Conservation (phyloP, 2,888 invertebrate species). For the Plagodis pulveraria region DNA sequence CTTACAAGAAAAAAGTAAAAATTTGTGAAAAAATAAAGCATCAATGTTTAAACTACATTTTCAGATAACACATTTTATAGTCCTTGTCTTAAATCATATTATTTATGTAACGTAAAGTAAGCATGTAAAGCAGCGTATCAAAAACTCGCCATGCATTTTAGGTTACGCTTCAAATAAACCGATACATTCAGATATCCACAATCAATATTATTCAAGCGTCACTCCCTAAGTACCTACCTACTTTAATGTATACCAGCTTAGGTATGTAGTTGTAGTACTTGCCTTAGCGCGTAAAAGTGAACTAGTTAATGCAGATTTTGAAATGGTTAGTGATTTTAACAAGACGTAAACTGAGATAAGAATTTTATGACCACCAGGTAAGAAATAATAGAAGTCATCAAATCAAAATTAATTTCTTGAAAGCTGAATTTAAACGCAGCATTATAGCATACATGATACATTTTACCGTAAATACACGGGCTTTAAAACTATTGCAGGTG, state of each 20-base stretch:
- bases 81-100: slow-evolving; percentile 5
- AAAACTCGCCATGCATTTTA: slow-evolving; percentile 49
- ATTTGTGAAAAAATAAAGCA: neutral
- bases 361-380: slow-evolving; percentile 47
- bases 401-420: too few relatives aligned
- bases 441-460: too few relatives aligned
- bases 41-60: neutral
- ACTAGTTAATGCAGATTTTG: slow-evolving; percentile 61
- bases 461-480: too few relatives aligned
- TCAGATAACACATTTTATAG: slow-evolving; percentile 1
- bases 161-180: slow-evolving; percentile 50
- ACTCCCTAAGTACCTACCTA: slow-evolving; percentile 31
- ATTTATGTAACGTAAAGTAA: slow-evolving; percentile 19
- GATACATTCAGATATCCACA: slow-evolving; percentile 56
- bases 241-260: neutral
- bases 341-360: slow-evolving; percentile 69
- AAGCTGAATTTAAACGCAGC: too few relatives aligned
- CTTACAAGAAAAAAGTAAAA: neutral
- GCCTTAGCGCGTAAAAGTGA: slow-evolving; percentile 20
- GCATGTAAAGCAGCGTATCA: slow-evolving; percentile 35
- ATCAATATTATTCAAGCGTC: slow-evolving; percentile 56
- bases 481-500: too few relatives aligned
- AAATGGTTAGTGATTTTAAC: slow-evolving; percentile 74
- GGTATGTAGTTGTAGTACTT: neutral
- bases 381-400: neutral